Base-by-base conservation (phyloP, 2,113 vertebrate species). In the Erinaceus europaeus region DNA sequence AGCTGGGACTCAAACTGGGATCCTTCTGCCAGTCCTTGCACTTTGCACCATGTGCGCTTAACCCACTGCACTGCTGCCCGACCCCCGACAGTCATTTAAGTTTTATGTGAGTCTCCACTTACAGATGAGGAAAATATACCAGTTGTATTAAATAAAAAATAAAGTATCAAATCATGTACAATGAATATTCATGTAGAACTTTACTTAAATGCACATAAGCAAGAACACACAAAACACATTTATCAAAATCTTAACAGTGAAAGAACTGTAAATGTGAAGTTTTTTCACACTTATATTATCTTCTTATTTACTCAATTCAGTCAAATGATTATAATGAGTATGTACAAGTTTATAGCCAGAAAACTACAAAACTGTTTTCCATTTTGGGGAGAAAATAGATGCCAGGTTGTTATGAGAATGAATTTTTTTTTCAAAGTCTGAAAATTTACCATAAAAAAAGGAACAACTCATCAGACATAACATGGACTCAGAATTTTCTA, bases 241-340 rank as follows among this genome's bases (percentile, higher is more conserved):
- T 42, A 74, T 34, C 11, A 29, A 62, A 68, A 88, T 18, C 50
- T 42, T 55, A 86, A 84, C 40, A 80, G 52, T 36, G 29, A 40
- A 18, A 9, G 17, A 17, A 73, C 0, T 73, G 44, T 34, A 40
- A 76, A 86, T 62, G 15, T 67, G 57, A 34, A 83, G 14, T 3
- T 6, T 79, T 75, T 83, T 81, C 34, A 74, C 23, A 59, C 13
- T 55, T 55, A 36, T 69, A 27, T 73, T 53, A 64, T 64, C 75
- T 74, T 46, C n/a, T 90, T 59, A n/a, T 18, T 90, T 88, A 67
- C 36, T 79, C 50, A 52, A 40, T 68, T 74, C 68, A 85, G 42
- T 90, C 36, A 90, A 86, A 75, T 64, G 44, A 52, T 82, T 61
- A 82, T 84, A 86, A 75, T 61, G 55, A 81, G 13, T 29, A 83